These are phyloP conservation scores for Chymomyza caudatula DNA, from an alignment of 2,888 invertebrate species.

Conservation along the genomic window DNA sequence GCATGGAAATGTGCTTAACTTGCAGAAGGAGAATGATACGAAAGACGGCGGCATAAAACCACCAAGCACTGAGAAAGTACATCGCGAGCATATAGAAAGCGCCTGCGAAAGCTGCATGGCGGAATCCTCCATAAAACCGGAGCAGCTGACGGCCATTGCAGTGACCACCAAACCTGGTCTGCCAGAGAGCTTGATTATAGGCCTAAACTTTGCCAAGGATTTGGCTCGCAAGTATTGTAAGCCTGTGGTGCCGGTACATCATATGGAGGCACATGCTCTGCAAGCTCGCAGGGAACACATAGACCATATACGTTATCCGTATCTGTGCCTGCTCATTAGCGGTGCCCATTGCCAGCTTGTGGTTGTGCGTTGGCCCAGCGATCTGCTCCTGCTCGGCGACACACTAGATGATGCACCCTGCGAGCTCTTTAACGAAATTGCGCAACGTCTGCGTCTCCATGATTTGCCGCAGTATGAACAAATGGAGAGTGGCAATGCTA, in stretches of 20 bases:
- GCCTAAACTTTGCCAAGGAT: constrained; percentile 89
- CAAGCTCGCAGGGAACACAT: constrained; percentile 85
- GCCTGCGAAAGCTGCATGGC: constrained; percentile 85
- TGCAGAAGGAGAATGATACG: constrained; percentile 88
- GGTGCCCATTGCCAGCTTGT: constrained; percentile 94
- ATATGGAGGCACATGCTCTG: constrained; percentile 99
- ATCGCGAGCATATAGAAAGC: constrained; percentile 86
- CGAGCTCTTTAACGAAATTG: constrained; percentile 95
- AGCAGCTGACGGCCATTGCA: constrained; percentile 91
- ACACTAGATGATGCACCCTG: constrained; percentile 93
- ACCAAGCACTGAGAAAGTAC: constrained; percentile 88
- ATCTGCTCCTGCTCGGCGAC: constrained; percentile 89
- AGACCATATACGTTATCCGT: constrained; percentile 87
- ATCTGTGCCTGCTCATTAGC: constrained; percentile 91
- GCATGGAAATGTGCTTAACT: constrained; percentile 88
- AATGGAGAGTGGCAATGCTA: constrained; percentile 89
- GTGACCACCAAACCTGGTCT: constrained; percentile 90
- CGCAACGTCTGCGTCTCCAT: constrained; percentile 89
- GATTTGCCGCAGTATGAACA: constrained; percentile 84
- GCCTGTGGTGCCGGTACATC: constrained; percentile 96
- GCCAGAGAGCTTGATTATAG: constrained; percentile 86
- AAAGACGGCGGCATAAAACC: constrained; percentile 91
- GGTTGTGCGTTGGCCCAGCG: constrained; percentile 85
- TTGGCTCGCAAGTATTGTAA: constrained; percentile 83
- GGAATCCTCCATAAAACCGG: constrained; percentile 80